Conservation (phyloP, 2,888 invertebrate species). For the Mimas tiliae region DNA sequence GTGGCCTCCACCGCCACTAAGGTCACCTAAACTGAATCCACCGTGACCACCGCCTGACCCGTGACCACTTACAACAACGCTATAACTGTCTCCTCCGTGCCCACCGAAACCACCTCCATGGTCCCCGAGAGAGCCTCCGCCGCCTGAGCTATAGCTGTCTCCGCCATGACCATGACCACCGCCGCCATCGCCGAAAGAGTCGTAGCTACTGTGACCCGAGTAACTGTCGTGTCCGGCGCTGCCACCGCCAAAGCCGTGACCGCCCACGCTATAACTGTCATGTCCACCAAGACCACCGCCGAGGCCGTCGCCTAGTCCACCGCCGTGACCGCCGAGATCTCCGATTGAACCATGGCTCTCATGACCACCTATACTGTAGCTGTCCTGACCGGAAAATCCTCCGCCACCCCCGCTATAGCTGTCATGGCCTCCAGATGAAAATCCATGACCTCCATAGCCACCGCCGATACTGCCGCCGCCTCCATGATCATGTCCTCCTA, state of each 20-base stretch:
- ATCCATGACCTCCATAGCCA: conserved; percentile 35
- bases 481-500: conserved; percentile 37
- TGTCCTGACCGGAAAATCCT: conserved; percentile 42
- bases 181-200: conserved; percentile 35
- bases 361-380: conserved; percentile 47
- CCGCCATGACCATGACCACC: conserved; percentile 36
- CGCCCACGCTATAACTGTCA: conserved; percentile 40
- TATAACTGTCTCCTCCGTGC: conserved; percentile 46
- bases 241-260: conserved; percentile 40
- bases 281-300: conserved; percentile 33
- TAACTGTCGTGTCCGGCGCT: conserved; percentile 38
- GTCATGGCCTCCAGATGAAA: conserved; percentile 36
- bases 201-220: conserved; percentile 37
- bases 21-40: conserved; percentile 47
- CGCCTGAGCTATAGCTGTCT: conserved; percentile 39
- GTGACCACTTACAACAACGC: conserved; percentile 39
- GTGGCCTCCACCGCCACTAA: conserved; percentile 50
- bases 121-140: conserved; percentile 41
- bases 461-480: conserved; percentile 41
- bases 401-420: conserved; percentile 46
- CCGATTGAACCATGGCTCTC: conserved; percentile 44
- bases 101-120: conserved; percentile 42
- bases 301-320: conserved; percentile 40
- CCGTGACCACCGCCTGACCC: conserved; percentile 53
- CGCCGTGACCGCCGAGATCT: conserved; percentile 38